phyloP scores from a whole-genome alignment of 1,140 invertebrate species.

The Mizuhopecten yessoensis region DNA sequence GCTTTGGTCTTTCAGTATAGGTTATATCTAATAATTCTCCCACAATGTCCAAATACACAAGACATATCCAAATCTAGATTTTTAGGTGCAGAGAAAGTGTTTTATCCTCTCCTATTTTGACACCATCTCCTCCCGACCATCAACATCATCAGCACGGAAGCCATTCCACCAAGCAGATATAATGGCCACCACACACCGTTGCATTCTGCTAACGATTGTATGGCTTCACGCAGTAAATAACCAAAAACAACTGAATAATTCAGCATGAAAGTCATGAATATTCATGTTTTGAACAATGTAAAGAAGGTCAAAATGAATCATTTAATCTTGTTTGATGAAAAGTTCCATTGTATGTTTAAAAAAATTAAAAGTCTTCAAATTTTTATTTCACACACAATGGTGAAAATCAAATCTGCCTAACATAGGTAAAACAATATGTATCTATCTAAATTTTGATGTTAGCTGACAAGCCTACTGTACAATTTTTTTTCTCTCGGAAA shows the following conservation, averaged over 20 bases:
- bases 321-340: not conserved
- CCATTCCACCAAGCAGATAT: not conserved
- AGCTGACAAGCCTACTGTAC: not conserved
- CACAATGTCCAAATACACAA: too few relatives aligned
- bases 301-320: too few relatives aligned
- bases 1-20: not conserved
- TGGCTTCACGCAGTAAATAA: not conserved
- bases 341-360: not conserved
- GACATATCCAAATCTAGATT: too few relatives aligned
- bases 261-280: not conserved
- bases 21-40: not conserved
- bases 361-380: not conserved
- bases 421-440: not conserved
- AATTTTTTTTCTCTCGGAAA: not conserved
- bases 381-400: not conserved
- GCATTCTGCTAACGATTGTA: not conserved
- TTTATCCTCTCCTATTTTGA: not conserved
- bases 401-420: not conserved
- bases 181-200: not conserved
- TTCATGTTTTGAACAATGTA: not conserved
- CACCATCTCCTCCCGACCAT: not conserved
- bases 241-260: not conserved
- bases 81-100: not conserved
- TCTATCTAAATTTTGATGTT: not conserved
- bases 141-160: conserved; percentile 21